Evolutionary conservation across 2,888 invertebrate genomes (phyloP).

Genomic region (Drosophila sordidapex): DNA sequence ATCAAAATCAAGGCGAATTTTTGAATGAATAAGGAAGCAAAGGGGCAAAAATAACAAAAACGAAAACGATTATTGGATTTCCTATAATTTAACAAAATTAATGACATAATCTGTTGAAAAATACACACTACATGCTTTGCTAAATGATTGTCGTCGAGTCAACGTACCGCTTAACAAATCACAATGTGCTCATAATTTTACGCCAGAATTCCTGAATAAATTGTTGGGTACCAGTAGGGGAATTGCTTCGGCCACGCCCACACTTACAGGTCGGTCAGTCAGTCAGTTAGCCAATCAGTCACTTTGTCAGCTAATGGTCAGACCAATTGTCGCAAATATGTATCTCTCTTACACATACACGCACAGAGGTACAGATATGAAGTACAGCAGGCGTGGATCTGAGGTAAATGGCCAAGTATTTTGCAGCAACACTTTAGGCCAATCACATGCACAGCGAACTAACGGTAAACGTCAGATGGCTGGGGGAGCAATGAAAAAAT

Average conservation of each 20-base stretch:
- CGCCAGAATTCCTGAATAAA: conserved; percentile 69
- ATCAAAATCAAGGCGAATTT: not conserved
- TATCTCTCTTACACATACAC: conserved; percentile 43
- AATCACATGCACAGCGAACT: conserved; percentile 70
- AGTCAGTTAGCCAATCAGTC: conserved; percentile 20
- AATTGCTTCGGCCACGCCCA: conserved; percentile 62
- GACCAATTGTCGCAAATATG: conserved; percentile 80
- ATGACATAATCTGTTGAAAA: conserved; percentile 23
- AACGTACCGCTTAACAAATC: conserved; percentile 32
- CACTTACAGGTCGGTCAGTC: conserved; percentile 38
- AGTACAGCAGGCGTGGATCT: conserved; percentile 3
- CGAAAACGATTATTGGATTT: conserved; percentile 18
- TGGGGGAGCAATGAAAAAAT: conserved; percentile 30
- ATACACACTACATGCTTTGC: conserved; percentile 21
- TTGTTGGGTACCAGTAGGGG: conserved; percentile 45
- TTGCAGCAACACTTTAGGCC: conserved; percentile 71
- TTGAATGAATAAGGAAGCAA: not conserved
- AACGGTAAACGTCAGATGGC: conserved; percentile 57
- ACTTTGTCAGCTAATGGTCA: conserved; percentile 58
- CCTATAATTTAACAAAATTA: conserved; percentile 28
- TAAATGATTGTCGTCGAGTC: conserved; percentile 42
- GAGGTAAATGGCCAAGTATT: conserved; percentile 53
- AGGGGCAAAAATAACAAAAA: not conserved
- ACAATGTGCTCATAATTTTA: conserved; percentile 60
- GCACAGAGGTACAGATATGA: conserved; percentile 13